Conservation (phyloP, 2,113 vertebrate genomes). For the Hemibagrus wyckioides region DNA sequence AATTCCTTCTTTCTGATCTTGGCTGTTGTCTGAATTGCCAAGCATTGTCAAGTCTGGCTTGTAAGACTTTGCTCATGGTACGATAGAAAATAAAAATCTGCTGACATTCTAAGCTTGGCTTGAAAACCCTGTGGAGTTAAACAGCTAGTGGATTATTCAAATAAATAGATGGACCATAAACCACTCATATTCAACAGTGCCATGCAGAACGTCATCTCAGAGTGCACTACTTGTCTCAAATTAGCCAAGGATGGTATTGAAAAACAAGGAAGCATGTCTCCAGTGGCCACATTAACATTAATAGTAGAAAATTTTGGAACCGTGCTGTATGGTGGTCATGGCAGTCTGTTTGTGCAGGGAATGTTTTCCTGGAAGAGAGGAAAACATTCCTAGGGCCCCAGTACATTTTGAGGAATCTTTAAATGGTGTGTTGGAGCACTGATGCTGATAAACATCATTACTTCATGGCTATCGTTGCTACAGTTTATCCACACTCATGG, state of each 20-base stretch:
- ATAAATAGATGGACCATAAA: slow-evolving; percentile 2
- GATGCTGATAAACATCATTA: not conserved
- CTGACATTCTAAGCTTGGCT: not conserved
- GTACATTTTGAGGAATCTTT: not conserved
- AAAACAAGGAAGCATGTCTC: not conserved
- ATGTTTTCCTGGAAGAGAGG: not conserved
- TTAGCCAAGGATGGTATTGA: not conserved
- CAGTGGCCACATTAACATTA: not conserved
- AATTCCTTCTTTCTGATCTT: not conserved
- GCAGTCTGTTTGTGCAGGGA: not conserved
- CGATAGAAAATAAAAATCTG: not conserved
- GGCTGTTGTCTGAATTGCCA: not conserved
- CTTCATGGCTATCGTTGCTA: not conserved
- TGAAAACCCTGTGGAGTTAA: not conserved
- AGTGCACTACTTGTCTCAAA: slow-evolving; percentile 22
- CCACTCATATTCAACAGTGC: not conserved
- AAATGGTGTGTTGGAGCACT: too few species aligned
- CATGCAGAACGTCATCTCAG: not conserved
- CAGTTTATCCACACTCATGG: not conserved
- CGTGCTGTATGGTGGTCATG: not conserved
- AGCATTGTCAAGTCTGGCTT: not conserved
- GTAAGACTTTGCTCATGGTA: not conserved
- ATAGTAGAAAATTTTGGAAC: not conserved
- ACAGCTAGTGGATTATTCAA: not conserved
- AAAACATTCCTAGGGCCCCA: too few species aligned